A percentile compares a stretch with the other conserved stretches of the same genome.
phyloP scores from a whole-genome alignment of 2,113 vertebrate genomes.

The Mobula birostris region DNA sequence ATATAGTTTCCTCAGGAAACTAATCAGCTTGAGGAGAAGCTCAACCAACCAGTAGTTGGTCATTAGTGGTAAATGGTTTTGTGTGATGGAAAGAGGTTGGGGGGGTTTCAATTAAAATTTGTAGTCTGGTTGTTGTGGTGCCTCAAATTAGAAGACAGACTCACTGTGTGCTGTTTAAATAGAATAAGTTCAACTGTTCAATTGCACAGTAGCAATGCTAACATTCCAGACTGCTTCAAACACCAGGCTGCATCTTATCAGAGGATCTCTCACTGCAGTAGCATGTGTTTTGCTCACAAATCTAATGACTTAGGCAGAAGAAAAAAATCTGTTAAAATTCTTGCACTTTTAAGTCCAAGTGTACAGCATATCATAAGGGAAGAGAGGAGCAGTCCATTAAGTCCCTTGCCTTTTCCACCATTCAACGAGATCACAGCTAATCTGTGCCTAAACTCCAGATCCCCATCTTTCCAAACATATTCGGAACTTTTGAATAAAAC shows the following conservation, averaged over 20 bases:
- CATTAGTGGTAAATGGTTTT: background rate
- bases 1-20: background rate
- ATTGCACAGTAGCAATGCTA: no score
- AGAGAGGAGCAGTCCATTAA: no score
- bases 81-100: background rate
- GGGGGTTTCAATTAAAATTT: background rate
- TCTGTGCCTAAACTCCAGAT: no score
- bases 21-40: constrained; percentile 1
- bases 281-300: background rate
- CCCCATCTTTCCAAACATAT: no score
- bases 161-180: background rate
- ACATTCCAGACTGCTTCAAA: background rate
- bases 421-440: no score
- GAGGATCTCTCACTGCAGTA: background rate
- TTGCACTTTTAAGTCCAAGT: background rate
- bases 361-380: background rate
- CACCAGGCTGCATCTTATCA: background rate
- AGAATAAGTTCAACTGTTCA: background rate
- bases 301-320: background rate
- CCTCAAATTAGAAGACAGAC: background rate
- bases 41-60: background rate
- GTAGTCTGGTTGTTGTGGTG: background rate
- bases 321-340: background rate
- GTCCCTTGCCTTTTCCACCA: no score
- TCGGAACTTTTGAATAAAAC: no score